Conservation (phyloP, 2,797 vertebrate genomes). For the Avahi laniger region DNA sequence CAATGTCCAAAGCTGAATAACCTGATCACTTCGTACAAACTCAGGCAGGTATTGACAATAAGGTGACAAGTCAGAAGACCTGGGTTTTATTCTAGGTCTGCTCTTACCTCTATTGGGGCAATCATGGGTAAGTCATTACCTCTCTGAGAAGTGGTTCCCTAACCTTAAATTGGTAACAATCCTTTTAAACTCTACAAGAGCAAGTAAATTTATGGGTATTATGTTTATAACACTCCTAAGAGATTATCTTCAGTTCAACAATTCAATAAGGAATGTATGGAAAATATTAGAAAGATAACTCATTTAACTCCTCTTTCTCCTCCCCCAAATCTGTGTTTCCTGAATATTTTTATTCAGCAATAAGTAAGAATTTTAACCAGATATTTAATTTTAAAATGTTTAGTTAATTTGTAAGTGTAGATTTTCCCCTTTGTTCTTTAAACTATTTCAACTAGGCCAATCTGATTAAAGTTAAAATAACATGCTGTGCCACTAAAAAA, state of each 20-base stretch:
- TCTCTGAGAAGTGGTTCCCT: background rate
- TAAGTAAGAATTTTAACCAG: background rate
- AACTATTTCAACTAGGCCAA: background rate
- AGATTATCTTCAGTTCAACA: background rate
- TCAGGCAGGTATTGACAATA: conserved; percentile 7
- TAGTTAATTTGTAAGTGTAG: background rate
- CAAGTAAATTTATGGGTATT: background rate
- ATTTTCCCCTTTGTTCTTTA: background rate
- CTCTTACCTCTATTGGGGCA: background rate
- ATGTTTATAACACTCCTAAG: background rate
- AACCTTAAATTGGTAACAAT: background rate
- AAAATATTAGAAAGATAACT: conserved; percentile 4
- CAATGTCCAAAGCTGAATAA: conserved; percentile 29
- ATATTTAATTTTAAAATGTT: conserved; percentile 18
- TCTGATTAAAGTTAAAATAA: background rate
- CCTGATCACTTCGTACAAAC: background rate
- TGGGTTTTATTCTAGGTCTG: background rate
- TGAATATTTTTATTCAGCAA: background rate
- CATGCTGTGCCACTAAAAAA: background rate
- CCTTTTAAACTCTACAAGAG: conserved; percentile 19
- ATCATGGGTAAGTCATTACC: background rate
- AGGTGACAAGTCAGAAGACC: background rate
- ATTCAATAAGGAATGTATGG: background rate
- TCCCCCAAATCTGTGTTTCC: background rate
- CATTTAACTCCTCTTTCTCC: background rate